These are phyloP conservation scores for Cabera pusaria DNA, from an alignment of 2,888 invertebrate species.

Conservation along the genomic window DNA sequence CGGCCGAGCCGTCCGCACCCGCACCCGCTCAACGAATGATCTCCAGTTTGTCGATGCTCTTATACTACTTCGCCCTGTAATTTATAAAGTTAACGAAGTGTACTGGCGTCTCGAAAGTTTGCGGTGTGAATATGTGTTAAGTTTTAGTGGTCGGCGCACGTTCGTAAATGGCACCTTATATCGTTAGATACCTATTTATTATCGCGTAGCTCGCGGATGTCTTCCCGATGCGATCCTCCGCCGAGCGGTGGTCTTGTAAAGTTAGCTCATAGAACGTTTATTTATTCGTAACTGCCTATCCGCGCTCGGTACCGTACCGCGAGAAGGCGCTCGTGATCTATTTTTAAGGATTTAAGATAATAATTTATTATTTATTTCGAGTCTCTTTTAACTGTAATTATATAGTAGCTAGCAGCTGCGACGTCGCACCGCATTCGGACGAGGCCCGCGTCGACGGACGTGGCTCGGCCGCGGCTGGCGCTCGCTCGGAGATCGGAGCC, in stretches of 20 bases:
- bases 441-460: slow-evolving; percentile 76
- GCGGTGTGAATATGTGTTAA: slow-evolving; percentile 79
- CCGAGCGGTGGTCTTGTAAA: slow-evolving; percentile 83
- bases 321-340: slow-evolving; percentile 84
- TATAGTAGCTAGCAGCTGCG: slow-evolving; percentile 73
- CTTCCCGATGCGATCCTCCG: slow-evolving; percentile 81
- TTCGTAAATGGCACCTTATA: slow-evolving; percentile 82
- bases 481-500: slow-evolving; percentile 46
- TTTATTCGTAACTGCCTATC: slow-evolving; percentile 80
- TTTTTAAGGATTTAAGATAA: slow-evolving; percentile 83
- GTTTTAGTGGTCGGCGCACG: slow-evolving; percentile 78
- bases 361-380: slow-evolving; percentile 84
- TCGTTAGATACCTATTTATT: slow-evolving; percentile 73
- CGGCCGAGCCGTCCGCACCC: slow-evolving; percentile 65
- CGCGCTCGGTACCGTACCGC: slow-evolving; percentile 82
- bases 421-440: slow-evolving; percentile 78
- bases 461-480: slow-evolving; percentile 63
- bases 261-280: slow-evolving; percentile 81
- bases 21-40: slow-evolving; percentile 82
- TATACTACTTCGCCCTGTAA: slow-evolving; percentile 72
- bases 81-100: slow-evolving; percentile 74
- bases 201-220: slow-evolving; percentile 81
- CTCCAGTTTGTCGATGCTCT: slow-evolving; percentile 79
- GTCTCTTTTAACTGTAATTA: slow-evolving; percentile 81
- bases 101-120: slow-evolving; percentile 82